A percentile compares a stretch with the other conserved stretches of the same genome.
These are phyloP conservation scores for Hypotaenidia philippensis DNA, from an alignment of 2,797 vertebrate species.

Conservation along the genomic window DNA sequence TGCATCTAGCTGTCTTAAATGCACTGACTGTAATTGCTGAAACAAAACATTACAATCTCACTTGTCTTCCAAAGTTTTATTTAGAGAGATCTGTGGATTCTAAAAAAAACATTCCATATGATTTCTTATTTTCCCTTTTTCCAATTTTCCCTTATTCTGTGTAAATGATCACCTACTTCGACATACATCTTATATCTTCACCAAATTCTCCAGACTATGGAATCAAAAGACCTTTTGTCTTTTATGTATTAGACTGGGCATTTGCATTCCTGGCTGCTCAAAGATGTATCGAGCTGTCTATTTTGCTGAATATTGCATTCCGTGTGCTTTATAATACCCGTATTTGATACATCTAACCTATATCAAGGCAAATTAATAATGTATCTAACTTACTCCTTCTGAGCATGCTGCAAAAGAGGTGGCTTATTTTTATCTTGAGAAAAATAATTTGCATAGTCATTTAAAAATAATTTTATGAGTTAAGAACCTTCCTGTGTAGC, in stretches of 20 bases:
- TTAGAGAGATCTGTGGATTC: background rate
- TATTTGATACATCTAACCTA: background rate
- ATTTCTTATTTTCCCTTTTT: background rate
- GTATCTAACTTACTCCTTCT: background rate
- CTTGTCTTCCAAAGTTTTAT: background rate
- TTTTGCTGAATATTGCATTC: background rate
- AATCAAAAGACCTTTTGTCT: background rate
- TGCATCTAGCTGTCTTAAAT: background rate
- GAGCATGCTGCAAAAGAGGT: background rate
- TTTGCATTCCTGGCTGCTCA: background rate
- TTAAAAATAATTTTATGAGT: conserved; percentile 37
- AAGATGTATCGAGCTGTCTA: background rate
- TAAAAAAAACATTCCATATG: background rate
- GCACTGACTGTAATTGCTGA: background rate
- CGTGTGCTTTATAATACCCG: background rate
- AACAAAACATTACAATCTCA: background rate
- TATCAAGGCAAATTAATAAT: background rate
- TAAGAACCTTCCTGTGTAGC: background rate
- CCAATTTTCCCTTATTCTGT: background rate
- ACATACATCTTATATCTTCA: background rate
- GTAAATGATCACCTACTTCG: background rate
- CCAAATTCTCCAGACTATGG: background rate
- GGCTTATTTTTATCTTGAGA: background rate
- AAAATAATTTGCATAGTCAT: background rate
- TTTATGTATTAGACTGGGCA: background rate